These are phyloP conservation scores for Desmophyllum pertusum DNA, from an alignment of 92 coral and sea anemone species.

Conservation along the genomic window DNA sequence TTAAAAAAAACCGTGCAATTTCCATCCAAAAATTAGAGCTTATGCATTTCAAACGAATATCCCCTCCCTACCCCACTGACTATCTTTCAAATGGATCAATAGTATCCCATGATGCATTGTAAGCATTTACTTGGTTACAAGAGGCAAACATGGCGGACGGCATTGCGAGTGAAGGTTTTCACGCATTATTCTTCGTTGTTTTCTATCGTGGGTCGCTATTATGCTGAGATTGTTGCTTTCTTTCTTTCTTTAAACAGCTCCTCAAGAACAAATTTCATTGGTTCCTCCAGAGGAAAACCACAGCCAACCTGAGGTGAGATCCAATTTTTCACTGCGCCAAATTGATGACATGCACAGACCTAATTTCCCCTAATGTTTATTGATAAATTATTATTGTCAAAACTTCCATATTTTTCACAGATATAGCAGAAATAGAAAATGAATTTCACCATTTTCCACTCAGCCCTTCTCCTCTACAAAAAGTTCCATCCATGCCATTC, in stretches of 20 bases:
- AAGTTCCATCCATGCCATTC: neutral
- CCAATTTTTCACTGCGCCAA: neutral
- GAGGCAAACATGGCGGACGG: conserved; percentile 92
- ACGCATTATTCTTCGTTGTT: neutral
- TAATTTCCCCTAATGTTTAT: neutral
- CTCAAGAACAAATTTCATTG: conserved; percentile 68
- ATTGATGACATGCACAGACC: conserved; percentile 15
- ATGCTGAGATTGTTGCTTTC: neutral
- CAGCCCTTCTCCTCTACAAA: neutral
- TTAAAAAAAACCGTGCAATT: too few species aligned
- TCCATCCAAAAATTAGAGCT: neutral
- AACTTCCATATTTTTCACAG: neutral
- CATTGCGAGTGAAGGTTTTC: conserved; percentile 37
- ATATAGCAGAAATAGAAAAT: neutral
- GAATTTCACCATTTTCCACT: neutral
- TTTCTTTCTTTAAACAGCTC: conserved; percentile 32
- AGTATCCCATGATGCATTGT: conserved; percentile 60
- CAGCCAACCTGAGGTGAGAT: conserved; percentile 71
- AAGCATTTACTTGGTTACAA: conserved; percentile 75
- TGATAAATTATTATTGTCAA: neutral
- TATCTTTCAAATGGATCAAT: neutral
- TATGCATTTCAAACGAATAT: neutral
- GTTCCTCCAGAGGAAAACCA: conserved; percentile 74
- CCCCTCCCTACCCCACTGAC: conserved; percentile 32
- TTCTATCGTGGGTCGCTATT: neutral